Evolutionary conservation across 1,140 invertebrate genomes (phyloP).

Genomic region (Pomacea maculata): DNA sequence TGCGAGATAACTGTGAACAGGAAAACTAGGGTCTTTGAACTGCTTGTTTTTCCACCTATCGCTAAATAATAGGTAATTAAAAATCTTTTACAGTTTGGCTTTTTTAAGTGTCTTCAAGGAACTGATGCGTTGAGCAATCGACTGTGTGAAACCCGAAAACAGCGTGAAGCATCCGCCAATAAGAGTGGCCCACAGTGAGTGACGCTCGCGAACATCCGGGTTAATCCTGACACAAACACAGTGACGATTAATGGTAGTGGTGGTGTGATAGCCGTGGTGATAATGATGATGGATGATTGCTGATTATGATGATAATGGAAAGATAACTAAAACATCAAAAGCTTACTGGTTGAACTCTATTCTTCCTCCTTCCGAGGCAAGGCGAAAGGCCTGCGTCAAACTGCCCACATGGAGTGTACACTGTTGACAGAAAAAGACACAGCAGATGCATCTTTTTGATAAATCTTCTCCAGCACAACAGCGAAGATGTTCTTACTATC

Average conservation of each 20-base stretch:
- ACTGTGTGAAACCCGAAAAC: constrained; percentile 39
- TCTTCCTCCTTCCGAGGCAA: constrained; percentile 19
- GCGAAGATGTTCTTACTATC: too few species aligned
- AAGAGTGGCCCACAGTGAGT: constrained; percentile 26
- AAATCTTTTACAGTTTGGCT: constrained; percentile 25
- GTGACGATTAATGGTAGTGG: too few species aligned
- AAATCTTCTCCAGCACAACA: too few species aligned
- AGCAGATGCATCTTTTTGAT: too few species aligned
- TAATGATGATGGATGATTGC: too few species aligned
- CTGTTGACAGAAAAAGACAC: constrained; percentile 5
- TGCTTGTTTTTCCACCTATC: too few species aligned
- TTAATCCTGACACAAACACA: constrained; percentile 19
- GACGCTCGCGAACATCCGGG: constrained; percentile 32
- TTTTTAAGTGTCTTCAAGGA: constrained; percentile 30
- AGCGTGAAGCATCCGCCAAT: constrained; percentile 32
- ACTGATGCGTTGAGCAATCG: constrained; percentile 34
- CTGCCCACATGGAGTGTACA: constrained; percentile 26
- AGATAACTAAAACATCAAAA: too few species aligned
- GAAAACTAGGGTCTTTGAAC: too few species aligned
- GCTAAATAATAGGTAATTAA: too few species aligned
- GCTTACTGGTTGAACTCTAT: constrained; percentile 27
- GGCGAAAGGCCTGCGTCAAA: constrained; percentile 13
- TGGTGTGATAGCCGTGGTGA: too few species aligned
- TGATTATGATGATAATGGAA: too few species aligned
- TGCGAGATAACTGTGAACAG: too few species aligned